Conservation (phyloP, 2,888 invertebrate species). For the Plutella xylostella region DNA sequence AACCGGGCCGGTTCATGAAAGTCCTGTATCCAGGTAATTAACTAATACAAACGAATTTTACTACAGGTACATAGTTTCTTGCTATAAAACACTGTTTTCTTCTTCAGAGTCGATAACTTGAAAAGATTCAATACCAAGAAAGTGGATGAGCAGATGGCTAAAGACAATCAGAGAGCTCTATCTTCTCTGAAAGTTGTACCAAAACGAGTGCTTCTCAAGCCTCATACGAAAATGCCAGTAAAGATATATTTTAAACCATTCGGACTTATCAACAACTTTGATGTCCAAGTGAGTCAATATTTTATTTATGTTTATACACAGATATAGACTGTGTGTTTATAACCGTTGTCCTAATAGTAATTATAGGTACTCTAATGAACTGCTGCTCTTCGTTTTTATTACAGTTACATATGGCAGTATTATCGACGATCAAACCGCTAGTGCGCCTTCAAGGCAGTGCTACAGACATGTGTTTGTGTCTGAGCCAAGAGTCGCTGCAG, state of each 20-base stretch:
- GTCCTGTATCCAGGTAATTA: slow-evolving; percentile 40
- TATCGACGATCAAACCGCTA: slow-evolving; percentile 43
- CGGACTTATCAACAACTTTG: slow-evolving; percentile 47
- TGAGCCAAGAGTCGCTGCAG: slow-evolving; percentile 54
- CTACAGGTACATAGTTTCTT: neutral
- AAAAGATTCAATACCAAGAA: slow-evolving; percentile 42
- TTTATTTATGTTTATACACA: no score
- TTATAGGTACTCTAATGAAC: no score
- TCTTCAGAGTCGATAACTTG: slow-evolving; percentile 42
- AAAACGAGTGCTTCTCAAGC: slow-evolving; percentile 38
- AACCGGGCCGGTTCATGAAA: no score
- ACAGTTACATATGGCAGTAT: slow-evolving; percentile 55
- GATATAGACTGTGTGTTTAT: no score
- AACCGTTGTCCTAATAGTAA: no score
- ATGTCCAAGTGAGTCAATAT: slow-evolving; percentile 52
- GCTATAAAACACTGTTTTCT: slow-evolving; percentile 8
- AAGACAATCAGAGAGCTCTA: slow-evolving; percentile 48
- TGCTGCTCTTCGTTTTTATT: slow-evolving; percentile 12
- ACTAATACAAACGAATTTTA: neutral
- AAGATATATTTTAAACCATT: slow-evolving; percentile 58
- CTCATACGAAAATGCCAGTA: slow-evolving; percentile 44
- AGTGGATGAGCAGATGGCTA: slow-evolving; percentile 40
- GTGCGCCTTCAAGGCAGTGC: slow-evolving; percentile 53
- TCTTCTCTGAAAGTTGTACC: slow-evolving; percentile 52
- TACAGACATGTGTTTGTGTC: slow-evolving; percentile 48